These are phyloP conservation scores for human (Homo sapiens) DNA, from an alignment of 2,113 vertebrate genomes.

Conservation along the genomic window DNA sequence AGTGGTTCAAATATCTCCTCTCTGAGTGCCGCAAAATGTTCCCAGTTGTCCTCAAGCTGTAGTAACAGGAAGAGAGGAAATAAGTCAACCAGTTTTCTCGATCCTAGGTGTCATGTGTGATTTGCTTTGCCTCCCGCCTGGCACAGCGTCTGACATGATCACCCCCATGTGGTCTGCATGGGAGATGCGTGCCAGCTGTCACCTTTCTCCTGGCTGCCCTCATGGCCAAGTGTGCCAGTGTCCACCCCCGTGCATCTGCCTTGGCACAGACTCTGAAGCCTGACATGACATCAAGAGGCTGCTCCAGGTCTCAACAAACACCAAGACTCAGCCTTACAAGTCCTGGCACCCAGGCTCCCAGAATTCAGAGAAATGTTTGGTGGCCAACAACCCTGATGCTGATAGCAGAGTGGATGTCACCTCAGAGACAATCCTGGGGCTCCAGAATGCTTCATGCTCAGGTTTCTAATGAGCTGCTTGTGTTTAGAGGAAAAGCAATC, in stretches of 20 bases:
- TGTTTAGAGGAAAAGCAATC: conserved; percentile 60
- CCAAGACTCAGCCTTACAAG: conserved; percentile 62
- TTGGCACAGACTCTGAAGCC: conserved; percentile 80
- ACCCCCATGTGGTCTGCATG: conserved; percentile 75
- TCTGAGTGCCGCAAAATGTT: neutral
- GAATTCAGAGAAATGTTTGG: conserved; percentile 76
- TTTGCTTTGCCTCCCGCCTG: conserved; percentile 78
- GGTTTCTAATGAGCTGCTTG: conserved; percentile 74
- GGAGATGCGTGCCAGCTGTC: conserved; percentile 77
- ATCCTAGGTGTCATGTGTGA: conserved; percentile 80
- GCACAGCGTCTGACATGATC: conserved; percentile 65
- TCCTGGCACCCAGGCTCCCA: conserved; percentile 50
- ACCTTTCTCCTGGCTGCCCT: conserved; percentile 73
- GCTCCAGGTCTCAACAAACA: conserved; percentile 69
- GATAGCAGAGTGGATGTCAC: conserved; percentile 56
- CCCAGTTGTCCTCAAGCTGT: neutral
- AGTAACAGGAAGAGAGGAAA: conserved; percentile 65
- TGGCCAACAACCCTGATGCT: conserved; percentile 55
- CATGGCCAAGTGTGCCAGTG: conserved; percentile 80
- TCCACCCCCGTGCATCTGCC: conserved; percentile 79
- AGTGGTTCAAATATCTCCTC: neutral
- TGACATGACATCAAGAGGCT: conserved; percentile 68
- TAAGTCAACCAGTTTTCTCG: conserved; percentile 55
- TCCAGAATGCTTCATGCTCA: neutral
- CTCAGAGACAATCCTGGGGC: conserved; percentile 65